Evolutionary conservation across 1,140 invertebrate genomes (phyloP).

Genomic region (Coenobita brevimanus): DNA sequence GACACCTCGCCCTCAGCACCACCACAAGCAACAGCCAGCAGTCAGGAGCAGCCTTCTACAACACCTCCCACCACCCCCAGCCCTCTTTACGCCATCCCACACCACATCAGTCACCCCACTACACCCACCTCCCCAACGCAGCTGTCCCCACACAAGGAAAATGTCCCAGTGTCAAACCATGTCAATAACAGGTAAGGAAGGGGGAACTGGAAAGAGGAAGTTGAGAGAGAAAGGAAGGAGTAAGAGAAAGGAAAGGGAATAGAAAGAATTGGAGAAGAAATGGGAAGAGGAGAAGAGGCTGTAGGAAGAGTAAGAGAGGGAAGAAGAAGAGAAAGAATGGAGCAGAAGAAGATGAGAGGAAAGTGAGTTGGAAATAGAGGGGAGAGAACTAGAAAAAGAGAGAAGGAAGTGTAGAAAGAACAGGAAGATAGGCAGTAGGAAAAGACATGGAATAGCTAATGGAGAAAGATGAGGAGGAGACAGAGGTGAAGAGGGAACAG

Average conservation of each 20-base stretch:
- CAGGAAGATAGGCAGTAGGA: not conserved
- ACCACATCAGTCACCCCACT: not conserved
- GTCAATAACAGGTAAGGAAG: conserved; percentile 50
- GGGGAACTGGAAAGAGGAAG: not conserved
- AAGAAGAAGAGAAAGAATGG: too few relatives aligned
- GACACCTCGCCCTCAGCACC: not conserved
- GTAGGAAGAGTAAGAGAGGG: too few relatives aligned
- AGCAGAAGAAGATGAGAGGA: too few relatives aligned
- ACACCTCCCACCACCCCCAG: not conserved
- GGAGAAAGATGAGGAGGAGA: not conserved
- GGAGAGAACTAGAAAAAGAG: too few relatives aligned
- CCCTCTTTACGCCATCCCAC: not conserved
- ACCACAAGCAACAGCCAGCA: not conserved
- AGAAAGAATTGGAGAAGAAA: too few relatives aligned
- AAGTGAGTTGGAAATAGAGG: too few relatives aligned
- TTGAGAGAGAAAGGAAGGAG: too few relatives aligned
- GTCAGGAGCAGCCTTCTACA: not conserved
- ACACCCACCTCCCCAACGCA: conserved; percentile 34
- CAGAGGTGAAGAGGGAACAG: not conserved
- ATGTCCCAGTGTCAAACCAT: conserved; percentile 56
- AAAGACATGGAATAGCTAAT: not conserved
- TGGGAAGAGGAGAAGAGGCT: too few relatives aligned
- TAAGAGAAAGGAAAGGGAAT: too few relatives aligned
- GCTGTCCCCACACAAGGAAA: conserved; percentile 45
- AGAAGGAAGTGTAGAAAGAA: not conserved